Conservation (phyloP, 2,113 vertebrate species). For the Vidua chalybeata region DNA sequence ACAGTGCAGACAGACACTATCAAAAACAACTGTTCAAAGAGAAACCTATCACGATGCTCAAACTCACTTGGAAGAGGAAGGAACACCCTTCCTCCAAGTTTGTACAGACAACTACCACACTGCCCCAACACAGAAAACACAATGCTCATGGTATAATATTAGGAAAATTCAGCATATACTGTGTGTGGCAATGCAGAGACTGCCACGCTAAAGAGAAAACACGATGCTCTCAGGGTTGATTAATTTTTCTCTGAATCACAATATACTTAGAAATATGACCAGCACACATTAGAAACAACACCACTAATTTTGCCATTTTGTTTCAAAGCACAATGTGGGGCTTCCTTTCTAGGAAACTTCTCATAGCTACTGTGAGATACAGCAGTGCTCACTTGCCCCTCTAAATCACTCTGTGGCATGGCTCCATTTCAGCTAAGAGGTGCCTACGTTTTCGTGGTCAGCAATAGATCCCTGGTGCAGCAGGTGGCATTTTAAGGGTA, state of each 20-base stretch:
- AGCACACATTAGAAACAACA: background rate
- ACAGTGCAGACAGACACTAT: background rate
- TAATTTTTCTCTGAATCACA: background rate
- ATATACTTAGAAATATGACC: background rate
- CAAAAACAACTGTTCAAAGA: background rate
- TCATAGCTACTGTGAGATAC: background rate
- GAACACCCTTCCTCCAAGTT: background rate
- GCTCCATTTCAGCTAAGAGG: background rate
- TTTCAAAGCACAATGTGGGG: background rate
- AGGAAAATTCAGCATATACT: background rate
- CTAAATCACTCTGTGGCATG: background rate
- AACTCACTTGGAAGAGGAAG: background rate
- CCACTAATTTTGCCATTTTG: background rate
- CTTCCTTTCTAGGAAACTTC: background rate
- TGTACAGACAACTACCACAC: background rate
- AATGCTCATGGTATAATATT: accelerated
- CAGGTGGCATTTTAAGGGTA: background rate
- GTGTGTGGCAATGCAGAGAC: background rate
- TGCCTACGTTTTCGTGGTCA: background rate
- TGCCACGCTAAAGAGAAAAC: background rate
- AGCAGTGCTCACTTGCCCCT: background rate
- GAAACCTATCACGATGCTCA: background rate
- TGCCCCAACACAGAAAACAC: background rate
- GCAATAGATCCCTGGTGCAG: background rate
- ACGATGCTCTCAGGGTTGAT: background rate